A percentile compares a stretch with the other conserved stretches of the same genome.
Evolutionary conservation across 2,113 vertebrate species (phyloP).

Genomic region (Heteronetta atricapilla): DNA sequence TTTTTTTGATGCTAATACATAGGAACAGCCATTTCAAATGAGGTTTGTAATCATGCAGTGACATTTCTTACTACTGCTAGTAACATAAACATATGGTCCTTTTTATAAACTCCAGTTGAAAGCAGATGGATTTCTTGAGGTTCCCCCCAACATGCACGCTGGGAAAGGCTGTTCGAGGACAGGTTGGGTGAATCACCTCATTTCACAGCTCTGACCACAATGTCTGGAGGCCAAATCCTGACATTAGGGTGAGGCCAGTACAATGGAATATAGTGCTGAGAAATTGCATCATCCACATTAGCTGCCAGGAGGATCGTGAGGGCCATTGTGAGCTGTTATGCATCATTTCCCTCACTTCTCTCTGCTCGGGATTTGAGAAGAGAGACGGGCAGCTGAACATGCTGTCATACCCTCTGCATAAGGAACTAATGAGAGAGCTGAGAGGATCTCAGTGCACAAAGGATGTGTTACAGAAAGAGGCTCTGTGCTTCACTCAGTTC

Average conservation of each 20-base stretch:
- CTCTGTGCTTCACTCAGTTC: not conserved
- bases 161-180: not conserved
- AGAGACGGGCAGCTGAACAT: not conserved
- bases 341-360: not conserved
- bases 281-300: not conserved
- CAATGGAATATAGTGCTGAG: not conserved
- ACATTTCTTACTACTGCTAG: not conserved
- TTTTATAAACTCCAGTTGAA: not conserved
- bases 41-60: not conserved
- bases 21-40: not conserved
- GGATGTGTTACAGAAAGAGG: not conserved
- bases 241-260: not conserved
- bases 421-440: not conserved
- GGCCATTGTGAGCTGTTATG: not conserved
- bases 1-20: not conserved
- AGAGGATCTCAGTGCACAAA: not conserved
- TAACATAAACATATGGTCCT: not conserved
- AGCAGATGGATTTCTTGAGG: not conserved
- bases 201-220: not conserved
- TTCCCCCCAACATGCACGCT: not conserved
- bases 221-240: not conserved
- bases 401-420: not conserved
- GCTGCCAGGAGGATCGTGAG: not conserved
- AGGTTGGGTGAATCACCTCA: not conserved
- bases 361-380: not conserved